These are phyloP conservation scores for Oryzias javanicus DNA, from an alignment of 2,113 vertebrate genomes.

Conservation along the genomic window DNA sequence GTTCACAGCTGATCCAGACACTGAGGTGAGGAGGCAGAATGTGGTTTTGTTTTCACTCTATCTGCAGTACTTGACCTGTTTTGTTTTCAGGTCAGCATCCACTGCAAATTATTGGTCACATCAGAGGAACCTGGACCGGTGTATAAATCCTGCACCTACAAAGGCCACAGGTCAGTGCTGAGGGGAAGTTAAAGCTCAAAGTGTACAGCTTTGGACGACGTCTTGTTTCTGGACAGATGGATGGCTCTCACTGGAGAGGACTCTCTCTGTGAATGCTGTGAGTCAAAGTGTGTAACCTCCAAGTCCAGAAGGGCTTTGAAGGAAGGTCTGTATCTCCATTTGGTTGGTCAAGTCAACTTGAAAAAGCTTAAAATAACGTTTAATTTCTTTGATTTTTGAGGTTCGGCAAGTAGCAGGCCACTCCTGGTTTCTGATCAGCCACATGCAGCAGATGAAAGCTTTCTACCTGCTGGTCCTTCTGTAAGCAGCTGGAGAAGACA, in stretches of 20 bases:
- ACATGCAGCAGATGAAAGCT: constrained; percentile 11
- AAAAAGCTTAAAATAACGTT: too few relatives aligned
- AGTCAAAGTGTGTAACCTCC: constrained; percentile 56
- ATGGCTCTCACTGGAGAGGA: constrained; percentile 60
- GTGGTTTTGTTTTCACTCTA: not conserved
- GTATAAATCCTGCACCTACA: constrained; percentile 74
- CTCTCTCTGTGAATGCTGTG: constrained; percentile 72
- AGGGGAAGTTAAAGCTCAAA: not conserved
- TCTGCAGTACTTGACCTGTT: not conserved
- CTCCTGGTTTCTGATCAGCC: constrained; percentile 57
- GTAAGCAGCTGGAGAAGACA: not conserved
- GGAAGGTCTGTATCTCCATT: constrained; percentile 49
- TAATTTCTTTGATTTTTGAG: constrained; percentile 18
- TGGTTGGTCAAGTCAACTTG: too few relatives aligned
- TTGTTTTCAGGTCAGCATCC: constrained; percentile 54
- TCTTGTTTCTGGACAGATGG: constrained; percentile 58
- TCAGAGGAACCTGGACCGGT: constrained; percentile 44
- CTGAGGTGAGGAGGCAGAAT: constrained; percentile 38
- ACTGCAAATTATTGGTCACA: constrained; percentile 62
- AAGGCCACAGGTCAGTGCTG: constrained; percentile 27
- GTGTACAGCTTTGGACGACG: too few relatives aligned
- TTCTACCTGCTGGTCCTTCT: constrained; percentile 1
- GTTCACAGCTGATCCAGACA: constrained; percentile 62
- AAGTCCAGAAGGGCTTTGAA: constrained; percentile 40
- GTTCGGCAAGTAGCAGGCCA: constrained; percentile 45